phyloP scores from a whole-genome alignment of 2,113 vertebrate genomes.

The Acrocephalus arundinaceus region DNA sequence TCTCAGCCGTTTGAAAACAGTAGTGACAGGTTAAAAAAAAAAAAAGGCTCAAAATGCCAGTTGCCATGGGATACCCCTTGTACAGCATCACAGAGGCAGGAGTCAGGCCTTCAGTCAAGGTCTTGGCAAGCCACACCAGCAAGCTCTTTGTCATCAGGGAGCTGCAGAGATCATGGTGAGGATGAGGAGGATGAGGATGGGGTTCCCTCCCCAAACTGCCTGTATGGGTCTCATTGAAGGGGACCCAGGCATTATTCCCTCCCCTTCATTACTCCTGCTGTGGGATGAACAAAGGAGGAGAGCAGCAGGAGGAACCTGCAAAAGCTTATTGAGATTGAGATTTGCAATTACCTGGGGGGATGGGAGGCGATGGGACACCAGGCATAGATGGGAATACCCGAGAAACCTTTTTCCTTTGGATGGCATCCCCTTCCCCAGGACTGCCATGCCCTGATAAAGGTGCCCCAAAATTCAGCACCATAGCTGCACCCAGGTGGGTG shows the following conservation, averaged over 20 bases:
- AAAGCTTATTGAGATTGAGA: background rate
- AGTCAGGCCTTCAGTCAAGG: background rate
- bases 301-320: background rate
- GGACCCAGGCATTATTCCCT: background rate
- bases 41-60: background rate
- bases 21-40: background rate
- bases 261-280: background rate
- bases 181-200: background rate
- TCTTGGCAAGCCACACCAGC: background rate
- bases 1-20: background rate
- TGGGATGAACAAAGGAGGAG: background rate
- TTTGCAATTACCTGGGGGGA: background rate
- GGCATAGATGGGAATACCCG: background rate
- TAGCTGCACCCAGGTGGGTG: background rate
- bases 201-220: background rate
- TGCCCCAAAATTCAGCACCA: background rate
- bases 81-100: fast-evolving
- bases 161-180: background rate
- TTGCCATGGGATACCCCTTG: background rate
- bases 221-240: fast-evolving
- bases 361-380: background rate
- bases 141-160: slow-evolving; percentile 3
- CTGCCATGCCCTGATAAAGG: background rate
- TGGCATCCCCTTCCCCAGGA: background rate
- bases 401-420: background rate